phyloP scores from a whole-genome alignment of 2,113 vertebrate genomes.

The Gopherus evgoodei region DNA sequence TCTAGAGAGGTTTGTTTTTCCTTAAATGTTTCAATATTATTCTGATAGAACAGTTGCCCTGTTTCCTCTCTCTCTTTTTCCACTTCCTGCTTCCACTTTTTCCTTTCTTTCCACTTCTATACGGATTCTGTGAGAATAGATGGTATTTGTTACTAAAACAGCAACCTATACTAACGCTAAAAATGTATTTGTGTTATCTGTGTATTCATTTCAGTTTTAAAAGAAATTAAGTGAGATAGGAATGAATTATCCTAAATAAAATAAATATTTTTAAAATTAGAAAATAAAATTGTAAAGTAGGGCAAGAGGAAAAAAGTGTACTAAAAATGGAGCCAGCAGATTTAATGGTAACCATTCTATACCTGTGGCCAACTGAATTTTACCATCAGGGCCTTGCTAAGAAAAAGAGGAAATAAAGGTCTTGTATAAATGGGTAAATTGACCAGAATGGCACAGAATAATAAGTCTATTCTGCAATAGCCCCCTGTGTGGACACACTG shows the following conservation, averaged over 20 bases:
- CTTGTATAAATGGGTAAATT: neutral
- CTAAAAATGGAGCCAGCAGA: neutral
- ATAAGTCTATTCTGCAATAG: neutral
- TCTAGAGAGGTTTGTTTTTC: neutral
- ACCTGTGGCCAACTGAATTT: neutral
- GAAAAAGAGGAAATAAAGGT: neutral
- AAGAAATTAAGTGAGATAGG: neutral
- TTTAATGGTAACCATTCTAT: neutral
- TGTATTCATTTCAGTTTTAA: neutral
- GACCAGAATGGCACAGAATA: neutral
- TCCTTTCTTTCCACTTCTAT: conserved; percentile 35
- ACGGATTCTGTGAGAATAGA: conserved; percentile 37
- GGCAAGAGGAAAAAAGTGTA: neutral
- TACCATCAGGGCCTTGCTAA: neutral
- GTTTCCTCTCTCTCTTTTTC: conserved; percentile 10
- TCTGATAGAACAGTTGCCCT: neutral
- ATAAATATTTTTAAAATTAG: neutral
- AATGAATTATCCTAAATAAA: neutral
- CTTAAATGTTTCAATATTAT: neutral
- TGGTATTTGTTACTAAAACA: conserved; percentile 20
- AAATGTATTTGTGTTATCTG: neutral
- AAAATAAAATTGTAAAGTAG: neutral
- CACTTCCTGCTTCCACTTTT: conserved; percentile 10
- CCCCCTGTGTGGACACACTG: neutral
- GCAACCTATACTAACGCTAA: neutral